Conservation (phyloP, 2,113 vertebrate genomes). For the Lamprologus ornatipinnis region DNA sequence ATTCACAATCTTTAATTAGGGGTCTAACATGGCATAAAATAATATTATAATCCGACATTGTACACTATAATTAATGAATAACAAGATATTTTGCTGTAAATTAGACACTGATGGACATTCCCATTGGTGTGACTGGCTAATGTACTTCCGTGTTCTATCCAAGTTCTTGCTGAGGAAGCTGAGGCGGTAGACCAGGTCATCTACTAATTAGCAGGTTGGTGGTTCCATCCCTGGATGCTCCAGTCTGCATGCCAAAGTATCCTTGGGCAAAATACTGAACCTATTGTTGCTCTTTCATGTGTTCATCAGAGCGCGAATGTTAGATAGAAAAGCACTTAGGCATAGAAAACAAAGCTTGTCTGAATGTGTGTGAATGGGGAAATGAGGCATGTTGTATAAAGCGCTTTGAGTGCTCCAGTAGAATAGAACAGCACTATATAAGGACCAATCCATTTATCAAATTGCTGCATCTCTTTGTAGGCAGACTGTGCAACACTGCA, state of each 20-base stretch:
- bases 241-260: neutral
- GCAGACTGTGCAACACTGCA: neutral
- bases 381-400: neutral
- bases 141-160: neutral
- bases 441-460: neutral
- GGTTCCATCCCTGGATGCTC: neutral
- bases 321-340: neutral
- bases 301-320: neutral
- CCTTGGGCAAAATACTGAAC: neutral
- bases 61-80: neutral
- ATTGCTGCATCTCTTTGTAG: neutral
- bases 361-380: neutral
- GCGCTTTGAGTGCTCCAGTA: neutral
- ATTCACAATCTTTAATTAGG: too few relatives aligned
- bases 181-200: neutral
- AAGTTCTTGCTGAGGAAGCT: neutral
- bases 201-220: neutral
- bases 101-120: neutral
- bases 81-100: neutral
- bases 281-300: neutral
- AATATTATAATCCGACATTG: too few relatives aligned
- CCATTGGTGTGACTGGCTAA: neutral
- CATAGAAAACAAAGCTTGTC: neutral
- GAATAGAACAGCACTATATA: neutral
- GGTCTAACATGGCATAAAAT: too few relatives aligned